These are phyloP conservation scores for Aproaerema taeniolella DNA, from an alignment of 2,888 invertebrate genomes.

Conservation along the genomic window DNA sequence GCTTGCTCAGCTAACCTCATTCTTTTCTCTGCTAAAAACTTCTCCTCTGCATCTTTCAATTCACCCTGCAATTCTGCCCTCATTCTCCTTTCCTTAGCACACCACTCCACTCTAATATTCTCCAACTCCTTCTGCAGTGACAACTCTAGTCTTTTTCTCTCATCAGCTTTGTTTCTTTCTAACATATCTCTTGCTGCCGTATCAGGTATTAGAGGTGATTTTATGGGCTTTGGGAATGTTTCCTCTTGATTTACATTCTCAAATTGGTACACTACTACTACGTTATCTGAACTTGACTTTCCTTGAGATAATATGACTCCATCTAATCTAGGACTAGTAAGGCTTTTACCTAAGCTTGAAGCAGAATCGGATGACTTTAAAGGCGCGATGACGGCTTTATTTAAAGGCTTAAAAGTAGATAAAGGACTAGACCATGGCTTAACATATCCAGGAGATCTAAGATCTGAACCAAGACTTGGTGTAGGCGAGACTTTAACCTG, in stretches of 20 bases:
- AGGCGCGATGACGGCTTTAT: slow-evolving; percentile 40
- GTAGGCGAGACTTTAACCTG: slow-evolving; percentile 54
- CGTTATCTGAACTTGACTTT: slow-evolving; percentile 61
- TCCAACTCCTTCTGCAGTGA: slow-evolving; percentile 71
- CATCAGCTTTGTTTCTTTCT: slow-evolving; percentile 60
- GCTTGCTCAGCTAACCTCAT: slow-evolving; percentile 60
- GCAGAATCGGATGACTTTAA: slow-evolving; percentile 55
- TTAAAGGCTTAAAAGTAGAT: slow-evolving; percentile 54
- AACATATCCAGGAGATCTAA: slow-evolving; percentile 50
- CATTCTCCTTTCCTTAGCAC: slow-evolving; percentile 73
- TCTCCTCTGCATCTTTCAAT: slow-evolving; percentile 67
- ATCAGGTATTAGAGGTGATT: slow-evolving; percentile 56
- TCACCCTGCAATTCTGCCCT: slow-evolving; percentile 72
- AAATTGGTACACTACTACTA: slow-evolving; percentile 68
- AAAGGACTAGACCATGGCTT: slow-evolving; percentile 56
- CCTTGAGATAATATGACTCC: slow-evolving; percentile 68
- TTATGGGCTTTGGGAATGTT: slow-evolving; percentile 40
- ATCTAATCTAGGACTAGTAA: slow-evolving; percentile 58
- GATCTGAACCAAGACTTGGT: slow-evolving; percentile 44
- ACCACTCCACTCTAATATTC: slow-evolving; percentile 74
- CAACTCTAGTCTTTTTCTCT: slow-evolving; percentile 58
- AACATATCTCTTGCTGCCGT: slow-evolving; percentile 58
- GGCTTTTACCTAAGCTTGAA: slow-evolving; percentile 43
- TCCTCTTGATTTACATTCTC: slow-evolving; percentile 61
- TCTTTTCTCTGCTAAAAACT: slow-evolving; percentile 56